phyloP scores from a whole-genome alignment of 2,888 invertebrate species.

The Adelphocoris suturalis region DNA sequence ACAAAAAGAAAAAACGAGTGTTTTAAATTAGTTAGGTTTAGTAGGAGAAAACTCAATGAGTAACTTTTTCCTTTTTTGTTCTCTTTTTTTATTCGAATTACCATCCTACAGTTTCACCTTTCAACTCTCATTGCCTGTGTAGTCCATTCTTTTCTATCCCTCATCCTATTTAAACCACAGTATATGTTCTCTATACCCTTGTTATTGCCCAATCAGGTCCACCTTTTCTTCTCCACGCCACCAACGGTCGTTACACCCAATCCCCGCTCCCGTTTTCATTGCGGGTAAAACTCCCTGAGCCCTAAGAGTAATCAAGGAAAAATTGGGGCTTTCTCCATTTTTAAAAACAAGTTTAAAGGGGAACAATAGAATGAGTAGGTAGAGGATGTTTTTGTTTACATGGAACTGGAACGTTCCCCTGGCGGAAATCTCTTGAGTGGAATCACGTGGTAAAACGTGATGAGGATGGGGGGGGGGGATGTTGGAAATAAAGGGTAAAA shows the following conservation, averaged over 20 bases:
- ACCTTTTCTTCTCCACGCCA: neutral
- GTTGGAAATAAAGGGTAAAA: neutral
- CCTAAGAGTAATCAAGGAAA: neutral
- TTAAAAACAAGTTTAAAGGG: slow-evolving; percentile 23
- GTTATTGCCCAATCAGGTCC: neutral
- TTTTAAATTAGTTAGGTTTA: too few species aligned
- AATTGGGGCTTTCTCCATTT: neutral
- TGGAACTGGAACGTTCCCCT: neutral
- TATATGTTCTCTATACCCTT: neutral
- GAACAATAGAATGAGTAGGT: neutral
- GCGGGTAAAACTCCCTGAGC: neutral
- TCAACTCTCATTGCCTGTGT: too few species aligned
- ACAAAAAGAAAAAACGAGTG: too few species aligned
- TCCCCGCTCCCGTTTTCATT: neutral
- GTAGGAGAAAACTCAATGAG: too few species aligned
- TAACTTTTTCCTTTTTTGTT: too few species aligned
- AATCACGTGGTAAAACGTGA: neutral
- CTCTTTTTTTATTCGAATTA: too few species aligned
- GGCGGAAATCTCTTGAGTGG: neutral
- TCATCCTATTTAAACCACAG: neutral
- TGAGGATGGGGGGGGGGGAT: neutral
- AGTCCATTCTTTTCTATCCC: neutral
- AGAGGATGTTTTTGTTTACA: slow-evolving; percentile 34
- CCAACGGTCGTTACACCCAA: neutral
- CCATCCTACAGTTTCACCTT: too few species aligned